phyloP scores from a whole-genome alignment of 2,888 invertebrate species.

The Drosophila melanocephala region DNA sequence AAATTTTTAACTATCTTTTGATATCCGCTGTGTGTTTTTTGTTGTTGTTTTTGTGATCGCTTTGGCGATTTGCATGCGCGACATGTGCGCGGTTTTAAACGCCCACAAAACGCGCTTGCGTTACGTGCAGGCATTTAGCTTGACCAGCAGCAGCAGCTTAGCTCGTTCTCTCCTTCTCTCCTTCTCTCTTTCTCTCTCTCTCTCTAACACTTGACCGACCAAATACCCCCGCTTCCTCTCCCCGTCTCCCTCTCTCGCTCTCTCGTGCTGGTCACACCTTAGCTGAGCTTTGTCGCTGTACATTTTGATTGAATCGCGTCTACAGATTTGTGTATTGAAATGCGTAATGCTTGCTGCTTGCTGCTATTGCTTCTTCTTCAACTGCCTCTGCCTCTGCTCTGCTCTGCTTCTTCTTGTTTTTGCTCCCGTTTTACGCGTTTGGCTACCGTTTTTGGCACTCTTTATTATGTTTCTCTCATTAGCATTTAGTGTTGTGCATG shows the following conservation, averaged over 20 bases:
- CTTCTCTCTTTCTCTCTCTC: neutral
- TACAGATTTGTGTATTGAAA: constrained; percentile 44
- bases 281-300: constrained; percentile 32
- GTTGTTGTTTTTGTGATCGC: constrained; percentile 7
- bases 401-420: neutral
- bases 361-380: neutral
- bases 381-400: neutral
- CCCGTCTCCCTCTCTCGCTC: neutral
- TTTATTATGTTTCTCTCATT: constrained; percentile 32
- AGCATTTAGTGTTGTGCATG: constrained; percentile 31
- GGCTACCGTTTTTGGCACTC: constrained; percentile 47
- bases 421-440: constrained; percentile 35
- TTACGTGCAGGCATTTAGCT: constrained; percentile 68
- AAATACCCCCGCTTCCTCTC: neutral
- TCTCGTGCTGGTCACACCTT: constrained; percentile 40
- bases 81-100: constrained; percentile 51
- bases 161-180: neutral
- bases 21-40: constrained; percentile 7
- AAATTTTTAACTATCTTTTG: constrained; percentile 4
- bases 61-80: constrained; percentile 36
- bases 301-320: constrained; percentile 65
- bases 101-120: constrained; percentile 49
- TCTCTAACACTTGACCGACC: neutral
- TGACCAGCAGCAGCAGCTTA: constrained; percentile 28
- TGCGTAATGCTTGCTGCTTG: constrained; percentile 24